Conservation (phyloP, 1,140 invertebrate species). For the Arion vulgaris region DNA sequence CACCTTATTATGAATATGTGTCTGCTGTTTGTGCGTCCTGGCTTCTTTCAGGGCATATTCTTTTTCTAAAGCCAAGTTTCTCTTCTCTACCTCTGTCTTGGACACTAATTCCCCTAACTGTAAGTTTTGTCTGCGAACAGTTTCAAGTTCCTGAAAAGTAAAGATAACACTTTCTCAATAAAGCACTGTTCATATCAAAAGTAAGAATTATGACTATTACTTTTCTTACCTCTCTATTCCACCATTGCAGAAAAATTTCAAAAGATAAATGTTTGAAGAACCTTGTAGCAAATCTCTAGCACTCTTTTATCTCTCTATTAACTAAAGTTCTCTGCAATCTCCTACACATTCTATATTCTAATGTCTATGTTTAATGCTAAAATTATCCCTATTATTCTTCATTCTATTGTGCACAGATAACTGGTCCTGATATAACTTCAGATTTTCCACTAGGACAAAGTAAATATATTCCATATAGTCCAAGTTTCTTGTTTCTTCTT, state of each 20-base stretch:
- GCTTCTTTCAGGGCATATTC: conserved; percentile 8
- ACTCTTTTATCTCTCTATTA: too few species aligned
- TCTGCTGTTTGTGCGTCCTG: not conserved
- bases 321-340: too few species aligned
- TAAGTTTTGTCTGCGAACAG: not conserved
- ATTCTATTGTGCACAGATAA: too few species aligned
- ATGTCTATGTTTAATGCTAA: too few species aligned
- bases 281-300: too few species aligned
- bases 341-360: too few species aligned
- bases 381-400: too few species aligned
- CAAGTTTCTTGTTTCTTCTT: too few species aligned
- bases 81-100: not conserved
- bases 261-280: too few species aligned
- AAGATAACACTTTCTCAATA: not conserved
- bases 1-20: not conserved
- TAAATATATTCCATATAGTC: too few species aligned
- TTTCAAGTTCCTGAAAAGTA: conserved; percentile 4
- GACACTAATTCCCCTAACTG: conserved; percentile 1
- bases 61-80: conserved; percentile 7
- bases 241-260: not conserved
- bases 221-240: not conserved
- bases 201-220: too few species aligned
- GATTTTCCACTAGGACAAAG: not conserved
- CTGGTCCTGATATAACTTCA: not conserved
- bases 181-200: not conserved